Base-by-base conservation (phyloP, 2,113 vertebrate species). In the Lichenostomus cassidix region DNA sequence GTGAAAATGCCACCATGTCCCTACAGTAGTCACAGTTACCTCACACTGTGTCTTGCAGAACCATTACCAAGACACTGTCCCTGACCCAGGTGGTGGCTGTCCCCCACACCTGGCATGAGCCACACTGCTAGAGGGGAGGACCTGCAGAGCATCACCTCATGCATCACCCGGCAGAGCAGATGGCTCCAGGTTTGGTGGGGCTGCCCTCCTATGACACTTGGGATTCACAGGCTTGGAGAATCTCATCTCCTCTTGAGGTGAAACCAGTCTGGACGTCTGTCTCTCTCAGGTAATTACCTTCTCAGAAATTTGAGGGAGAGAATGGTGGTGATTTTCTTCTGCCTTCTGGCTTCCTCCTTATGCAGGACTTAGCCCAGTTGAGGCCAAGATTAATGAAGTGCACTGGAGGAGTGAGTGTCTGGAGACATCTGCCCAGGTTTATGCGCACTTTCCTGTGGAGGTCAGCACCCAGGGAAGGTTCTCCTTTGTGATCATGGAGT, bases 371-470 rank as follows among this genome's bases (percentile, higher is more conserved):
- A 59, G 74, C 58, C 33, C 58, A 65, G 74, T 7, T 56, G 77
- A 87, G 71, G 74, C 39, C 53, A 10, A 29, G 31, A 63, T 49
- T 92, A 68, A 59, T 70, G 79, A 90, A 71, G 60, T 3, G 5
- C 46, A 28, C 10, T 33, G 0, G 0, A 62, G 44, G 52, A 65
- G 21, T 13, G 79, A 63, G 35, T 39, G 58, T 69, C 63, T 59
- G 60, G 56, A 88, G 69, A 59, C 56, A 29, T 77, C 59, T 49
- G 62, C 64, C 69, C 75, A 59, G 35, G 59, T 83, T 86, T 71
- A 1, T 39, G 60, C 0, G 0, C n/a, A 37, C 67, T 74, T 78
- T 20, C 29, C n/a, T 1, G 0, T 41, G 50, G 31, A 71, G 24
- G 22, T 84, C 28, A 1, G 68, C 64, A 56, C 56, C 70, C 1